Percentiles rank a stretch among this genome's conserved stretches.
Evolutionary conservation across 2,113 vertebrate species (phyloP).

Genomic region (Hepsetus odoe): DNA sequence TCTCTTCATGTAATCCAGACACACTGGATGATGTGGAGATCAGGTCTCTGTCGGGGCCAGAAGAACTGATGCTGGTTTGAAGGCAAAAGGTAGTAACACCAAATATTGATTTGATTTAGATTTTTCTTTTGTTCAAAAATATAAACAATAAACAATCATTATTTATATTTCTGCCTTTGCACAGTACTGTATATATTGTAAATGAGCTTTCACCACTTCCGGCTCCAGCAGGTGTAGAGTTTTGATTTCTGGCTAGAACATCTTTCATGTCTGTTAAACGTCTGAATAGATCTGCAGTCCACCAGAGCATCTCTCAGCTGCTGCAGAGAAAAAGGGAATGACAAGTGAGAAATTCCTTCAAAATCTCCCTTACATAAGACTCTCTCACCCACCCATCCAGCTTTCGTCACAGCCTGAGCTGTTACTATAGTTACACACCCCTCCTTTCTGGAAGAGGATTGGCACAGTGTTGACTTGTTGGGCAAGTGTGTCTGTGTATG

Average conservation of each 20-base stretch:
- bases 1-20: no score
- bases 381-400: conserved; percentile 17
- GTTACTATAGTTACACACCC: conserved; percentile 69
- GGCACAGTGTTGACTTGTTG: conserved; percentile 64
- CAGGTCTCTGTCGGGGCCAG: no score
- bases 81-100: no score
- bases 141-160: no score
- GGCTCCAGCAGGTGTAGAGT: no score
- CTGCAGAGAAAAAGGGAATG: background rate
- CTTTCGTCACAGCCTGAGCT: conserved; percentile 54
- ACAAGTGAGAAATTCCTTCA: conserved; percentile 7
- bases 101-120: no score
- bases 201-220: no score
- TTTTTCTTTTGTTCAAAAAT: no score
- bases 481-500: conserved; percentile 4
- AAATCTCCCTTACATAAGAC: conserved; percentile 45
- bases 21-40: no score
- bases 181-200: no score
- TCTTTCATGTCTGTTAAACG: background rate
- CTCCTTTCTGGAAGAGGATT: conserved; percentile 57
- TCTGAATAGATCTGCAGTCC: background rate
- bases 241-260: background rate
- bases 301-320: background rate
- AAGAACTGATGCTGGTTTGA: no score
- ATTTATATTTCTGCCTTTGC: no score